A percentile compares a stretch with the other conserved stretches of the same genome.
Evolutionary conservation across 2,888 invertebrate species (phyloP).

Genomic region (Dinocampus coccinellae): DNA sequence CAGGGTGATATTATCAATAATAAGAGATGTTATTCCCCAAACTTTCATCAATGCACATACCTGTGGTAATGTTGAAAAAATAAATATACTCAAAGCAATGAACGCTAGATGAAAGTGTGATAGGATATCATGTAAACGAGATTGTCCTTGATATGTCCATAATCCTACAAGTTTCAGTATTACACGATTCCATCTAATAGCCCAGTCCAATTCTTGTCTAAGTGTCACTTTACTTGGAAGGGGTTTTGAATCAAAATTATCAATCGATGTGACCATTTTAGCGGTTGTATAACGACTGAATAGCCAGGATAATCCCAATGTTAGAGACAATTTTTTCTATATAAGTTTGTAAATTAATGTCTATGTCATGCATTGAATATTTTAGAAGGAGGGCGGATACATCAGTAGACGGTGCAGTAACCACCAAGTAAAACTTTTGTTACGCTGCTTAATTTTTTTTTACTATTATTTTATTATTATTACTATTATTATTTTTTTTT

Average conservation of each 20-base stretch:
- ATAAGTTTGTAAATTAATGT: neutral
- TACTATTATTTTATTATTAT: no score
- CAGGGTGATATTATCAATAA: constrained; percentile 24
- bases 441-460: no score
- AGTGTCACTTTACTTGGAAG: no score
- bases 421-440: no score
- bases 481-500: no score
- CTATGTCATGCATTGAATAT: neutral
- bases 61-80: constrained; percentile 9
- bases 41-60: constrained; percentile 15
- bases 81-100: neutral
- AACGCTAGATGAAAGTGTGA: neutral
- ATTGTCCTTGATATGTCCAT: neutral
- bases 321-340: neutral
- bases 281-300: neutral
- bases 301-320: neutral
- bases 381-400: no score
- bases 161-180: neutral
- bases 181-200: neutral
- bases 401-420: no score
- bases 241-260: neutral
- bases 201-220: neutral
- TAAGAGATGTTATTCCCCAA: constrained; percentile 15
- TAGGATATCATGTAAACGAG: neutral
- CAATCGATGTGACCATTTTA: neutral